A percentile compares a stretch with the other conserved stretches of the same genome.
Conservation (phyloP, 2,797 vertebrate species). For the Catamblyrhynchus diadema region DNA sequence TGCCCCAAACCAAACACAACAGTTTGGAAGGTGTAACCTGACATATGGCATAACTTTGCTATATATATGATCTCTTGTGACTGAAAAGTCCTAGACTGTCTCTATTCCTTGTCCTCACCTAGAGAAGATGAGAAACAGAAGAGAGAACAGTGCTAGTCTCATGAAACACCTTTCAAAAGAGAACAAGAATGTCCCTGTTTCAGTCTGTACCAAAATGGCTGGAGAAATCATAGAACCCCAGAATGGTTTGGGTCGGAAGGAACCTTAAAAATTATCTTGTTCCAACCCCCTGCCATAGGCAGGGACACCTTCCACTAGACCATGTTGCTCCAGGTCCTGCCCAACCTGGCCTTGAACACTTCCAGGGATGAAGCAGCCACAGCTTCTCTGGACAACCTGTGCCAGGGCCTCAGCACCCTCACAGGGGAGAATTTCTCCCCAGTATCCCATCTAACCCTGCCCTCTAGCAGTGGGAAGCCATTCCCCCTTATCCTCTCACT, state of each 20-base stretch:
- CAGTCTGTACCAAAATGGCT: not conserved
- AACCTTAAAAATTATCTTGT: not conserved
- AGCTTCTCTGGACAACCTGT: not conserved
- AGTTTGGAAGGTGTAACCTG: not conserved
- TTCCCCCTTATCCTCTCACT: not conserved
- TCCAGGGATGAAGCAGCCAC: not conserved
- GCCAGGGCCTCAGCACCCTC: not conserved
- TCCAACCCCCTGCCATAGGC: not conserved
- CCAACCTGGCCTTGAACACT: not conserved
- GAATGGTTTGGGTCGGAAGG: not conserved
- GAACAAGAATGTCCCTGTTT: not conserved
- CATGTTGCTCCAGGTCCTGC: not conserved
- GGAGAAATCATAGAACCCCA: not conserved
- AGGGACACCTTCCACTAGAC: not conserved
- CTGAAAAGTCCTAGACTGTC: not conserved
- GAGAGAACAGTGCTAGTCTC: not conserved
- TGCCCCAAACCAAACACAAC: not conserved
- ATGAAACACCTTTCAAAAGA: not conserved
- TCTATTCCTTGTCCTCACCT: not conserved
- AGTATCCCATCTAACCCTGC: no score
- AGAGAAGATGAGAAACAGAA: not conserved
- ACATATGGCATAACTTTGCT: not conserved
- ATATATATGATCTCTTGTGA: not conserved
- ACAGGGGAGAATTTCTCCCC: not conserved
- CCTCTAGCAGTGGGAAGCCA: not conserved